Evolutionary conservation across 2,888 invertebrate genomes (phyloP).

Genomic region (Callyntrura guangdongensis): DNA sequence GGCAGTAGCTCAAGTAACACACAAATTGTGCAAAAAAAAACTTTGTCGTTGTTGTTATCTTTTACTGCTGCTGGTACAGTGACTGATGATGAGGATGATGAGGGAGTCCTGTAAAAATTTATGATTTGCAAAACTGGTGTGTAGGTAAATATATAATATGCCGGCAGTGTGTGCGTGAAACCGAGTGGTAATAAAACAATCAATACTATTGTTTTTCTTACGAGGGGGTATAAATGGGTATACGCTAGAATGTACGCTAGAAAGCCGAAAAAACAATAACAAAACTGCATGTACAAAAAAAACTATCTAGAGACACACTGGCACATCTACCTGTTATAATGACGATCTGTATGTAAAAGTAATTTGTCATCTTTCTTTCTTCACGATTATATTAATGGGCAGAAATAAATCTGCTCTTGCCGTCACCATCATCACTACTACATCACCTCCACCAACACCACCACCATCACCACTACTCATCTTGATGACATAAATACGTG

Average conservation of each 20-base stretch:
- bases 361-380: constrained; percentile 64
- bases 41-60: not conserved
- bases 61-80: constrained; percentile 16
- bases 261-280: not conserved
- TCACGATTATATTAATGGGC: constrained; percentile 53
- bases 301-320: too few species aligned
- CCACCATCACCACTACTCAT: not conserved
- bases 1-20: constrained; percentile 1
- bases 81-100: constrained; percentile 14
- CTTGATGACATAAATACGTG: constrained; percentile 22
- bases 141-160: constrained; percentile 25
- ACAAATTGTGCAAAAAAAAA: constrained; percentile 46
- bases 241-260: not conserved
- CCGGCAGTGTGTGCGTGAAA: constrained; percentile 6
- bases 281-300: not conserved
- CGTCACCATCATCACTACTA: too few species aligned
- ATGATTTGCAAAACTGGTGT: constrained; percentile 9
- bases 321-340: too few species aligned
- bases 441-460: too few species aligned
- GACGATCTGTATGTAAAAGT: constrained; percentile 20
- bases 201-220: constrained; percentile 28
- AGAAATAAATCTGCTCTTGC: constrained; percentile 50
- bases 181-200: constrained; percentile 42
- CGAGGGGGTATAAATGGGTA: not conserved
- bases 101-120: constrained; percentile 40